These are phyloP conservation scores for Rhingia campestris DNA, from an alignment of 2,888 invertebrate genomes.

Conservation along the genomic window DNA sequence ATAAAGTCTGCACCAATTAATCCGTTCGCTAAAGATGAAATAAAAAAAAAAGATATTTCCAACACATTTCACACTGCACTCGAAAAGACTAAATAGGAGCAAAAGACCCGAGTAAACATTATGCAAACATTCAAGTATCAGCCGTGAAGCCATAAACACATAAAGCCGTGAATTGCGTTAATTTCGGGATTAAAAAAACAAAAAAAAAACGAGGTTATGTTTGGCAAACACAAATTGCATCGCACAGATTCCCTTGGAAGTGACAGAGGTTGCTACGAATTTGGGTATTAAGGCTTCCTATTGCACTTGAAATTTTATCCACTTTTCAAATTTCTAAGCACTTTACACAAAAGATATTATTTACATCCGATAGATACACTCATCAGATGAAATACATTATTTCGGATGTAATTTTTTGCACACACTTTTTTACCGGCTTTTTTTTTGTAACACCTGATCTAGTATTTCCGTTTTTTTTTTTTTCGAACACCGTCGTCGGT, in stretches of 20 bases:
- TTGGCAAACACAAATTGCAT: slow-evolving; percentile 20
- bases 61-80: slow-evolving; percentile 17
- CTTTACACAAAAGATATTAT: background rate
- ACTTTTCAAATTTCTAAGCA: background rate
- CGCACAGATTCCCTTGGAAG: slow-evolving; percentile 10
- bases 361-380: background rate
- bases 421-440: slow-evolving; percentile 31
- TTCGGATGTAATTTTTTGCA: background rate
- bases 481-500: slow-evolving; percentile 13
- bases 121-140: slow-evolving; percentile 31
- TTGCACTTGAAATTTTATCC: background rate
- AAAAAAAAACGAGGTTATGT: slow-evolving; percentile 37
- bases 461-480: slow-evolving; percentile 16
- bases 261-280: slow-evolving; percentile 18
- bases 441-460: slow-evolving; percentile 6
- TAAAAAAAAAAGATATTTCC: background rate
- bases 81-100: background rate
- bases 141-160: background rate
- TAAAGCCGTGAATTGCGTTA: background rate
- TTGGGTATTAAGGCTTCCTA: background rate
- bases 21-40: background rate
- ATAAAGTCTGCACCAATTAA: background rate
- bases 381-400: background rate
- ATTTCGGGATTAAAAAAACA: slow-evolving; percentile 20
- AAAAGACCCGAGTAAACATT: slow-evolving; percentile 24